Percentiles rank a stretch among this genome's conserved stretches.
phyloP scores from a whole-genome alignment of 2,113 vertebrate genomes.

The Isurus oxyrinchus region DNA sequence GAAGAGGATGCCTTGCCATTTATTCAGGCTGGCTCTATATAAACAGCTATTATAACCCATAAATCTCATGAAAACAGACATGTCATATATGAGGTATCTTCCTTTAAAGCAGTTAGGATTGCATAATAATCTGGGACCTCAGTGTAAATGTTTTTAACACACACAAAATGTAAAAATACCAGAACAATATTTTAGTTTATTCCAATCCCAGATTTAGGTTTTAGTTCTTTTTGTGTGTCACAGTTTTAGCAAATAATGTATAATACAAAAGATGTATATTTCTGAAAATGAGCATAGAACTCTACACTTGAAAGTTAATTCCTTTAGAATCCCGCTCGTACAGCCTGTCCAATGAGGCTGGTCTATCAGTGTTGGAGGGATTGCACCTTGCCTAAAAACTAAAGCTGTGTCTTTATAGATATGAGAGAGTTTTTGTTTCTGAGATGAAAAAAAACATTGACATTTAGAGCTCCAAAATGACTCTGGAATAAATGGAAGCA shows the following conservation, averaged over 20 bases:
- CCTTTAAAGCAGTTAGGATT: not conserved
- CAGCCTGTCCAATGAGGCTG: not conserved
- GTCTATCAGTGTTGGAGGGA: not conserved
- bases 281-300: not conserved
- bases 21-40: not conserved
- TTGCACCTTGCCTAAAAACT: not conserved
- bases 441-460: slow-evolving; percentile 39
- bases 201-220: not conserved
- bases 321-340: not conserved
- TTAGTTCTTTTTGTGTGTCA: not conserved
- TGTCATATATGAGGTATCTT: too few relatives aligned
- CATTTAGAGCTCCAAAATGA: slow-evolving; percentile 44
- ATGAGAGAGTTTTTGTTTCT: slow-evolving; percentile 39
- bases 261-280: not conserved
- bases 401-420: not conserved
- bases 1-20: not conserved
- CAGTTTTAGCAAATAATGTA: not conserved
- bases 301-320: not conserved
- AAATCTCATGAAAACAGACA: not conserved
- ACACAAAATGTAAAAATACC: not conserved
- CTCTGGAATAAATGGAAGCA: slow-evolving; percentile 45
- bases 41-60: not conserved
- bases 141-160: not conserved
- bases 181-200: not conserved
- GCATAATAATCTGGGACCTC: not conserved